Evolutionary conservation across 1,140 invertebrate genomes (phyloP), one percentile per base, ranked within the genome.

Genomic region (Musca vetustissima): DNA sequence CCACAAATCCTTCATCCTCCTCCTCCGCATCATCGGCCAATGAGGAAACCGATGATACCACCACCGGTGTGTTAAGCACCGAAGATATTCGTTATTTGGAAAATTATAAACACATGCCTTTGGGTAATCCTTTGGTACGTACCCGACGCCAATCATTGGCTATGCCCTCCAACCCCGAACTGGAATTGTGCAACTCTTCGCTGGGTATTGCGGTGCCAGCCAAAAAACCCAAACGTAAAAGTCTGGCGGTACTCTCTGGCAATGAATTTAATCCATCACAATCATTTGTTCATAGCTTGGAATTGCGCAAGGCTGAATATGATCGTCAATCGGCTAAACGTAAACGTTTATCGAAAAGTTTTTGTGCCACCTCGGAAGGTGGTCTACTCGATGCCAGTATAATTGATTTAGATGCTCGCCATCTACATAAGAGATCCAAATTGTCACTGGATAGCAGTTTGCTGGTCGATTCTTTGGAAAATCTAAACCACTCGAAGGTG

Each of bases 241-340:
- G 15, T 69, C 69, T 6, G 8, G 69, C 4, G 9, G 25, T 53
- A 17, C 28, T 59, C 14, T 68, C 28, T 8, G 15, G 48, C 47
- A 69, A 59, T 15, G 75, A 76, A 24, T 75, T 80, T 2, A 75
- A 73, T 24, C 78, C 78, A 11, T 80, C 78, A 14, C 75, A 78
- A 50, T 80, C 78, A 0, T 76, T 80, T 49, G 73, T 78, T 15
- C 75, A 80, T 64, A 74, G 71, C 24, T 13, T 80, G 17, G 28
- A 61, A 49, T 21, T 64, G 7, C 57, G 6, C 2, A 70, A 70
- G 36, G 53, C 4, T 13, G 25, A 70, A 14, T 48, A 32, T 4
- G 14, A 50, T 13, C 19, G 19, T 3, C 21, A 61, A 24, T 17
- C 2, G n/a, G 21, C 61, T 4, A 74, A 77, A 69, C 72, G 78